A percentile compares a stretch with the other conserved stretches of the same genome.
Evolutionary conservation across 2,888 invertebrate genomes (phyloP).

Genomic region (Spilosoma lubricipeda): DNA sequence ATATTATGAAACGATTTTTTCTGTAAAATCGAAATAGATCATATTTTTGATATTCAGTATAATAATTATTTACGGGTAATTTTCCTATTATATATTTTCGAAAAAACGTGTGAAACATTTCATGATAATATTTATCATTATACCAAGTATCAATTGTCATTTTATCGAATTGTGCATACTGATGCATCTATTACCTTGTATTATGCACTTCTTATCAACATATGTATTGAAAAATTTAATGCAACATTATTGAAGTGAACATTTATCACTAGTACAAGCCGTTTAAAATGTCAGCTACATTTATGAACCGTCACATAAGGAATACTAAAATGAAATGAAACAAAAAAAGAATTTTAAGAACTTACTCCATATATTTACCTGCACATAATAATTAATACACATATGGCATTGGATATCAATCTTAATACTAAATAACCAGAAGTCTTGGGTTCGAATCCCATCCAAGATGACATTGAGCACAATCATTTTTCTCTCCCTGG

Average conservation of each 20-base stretch:
- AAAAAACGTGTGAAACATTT: neutral
- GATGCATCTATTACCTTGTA: neutral
- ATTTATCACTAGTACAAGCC: neutral
- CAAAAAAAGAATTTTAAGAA: too few species aligned
- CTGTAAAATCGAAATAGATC: neutral
- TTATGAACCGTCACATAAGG: neutral
- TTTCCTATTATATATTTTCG: neutral
- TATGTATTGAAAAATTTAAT: neutral
- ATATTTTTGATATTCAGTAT: neutral
- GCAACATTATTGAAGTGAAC: neutral
- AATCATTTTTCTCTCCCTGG: neutral
- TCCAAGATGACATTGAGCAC: neutral
- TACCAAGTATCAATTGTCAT: neutral
- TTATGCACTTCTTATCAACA: neutral
- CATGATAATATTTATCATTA: neutral
- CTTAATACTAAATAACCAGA: neutral
- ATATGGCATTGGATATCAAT: too few species aligned
- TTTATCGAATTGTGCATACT: neutral
- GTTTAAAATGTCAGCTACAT: neutral
- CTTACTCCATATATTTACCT: too few species aligned
- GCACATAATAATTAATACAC: too few species aligned
- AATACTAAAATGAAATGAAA: neutral
- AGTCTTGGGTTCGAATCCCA: neutral
- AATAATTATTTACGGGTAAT: neutral
- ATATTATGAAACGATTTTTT: too few species aligned